Percentiles rank a stretch among this genome's conserved stretches.
Conservation (phyloP, 1,140 invertebrate genomes). For the Diorhabda carinulata region DNA sequence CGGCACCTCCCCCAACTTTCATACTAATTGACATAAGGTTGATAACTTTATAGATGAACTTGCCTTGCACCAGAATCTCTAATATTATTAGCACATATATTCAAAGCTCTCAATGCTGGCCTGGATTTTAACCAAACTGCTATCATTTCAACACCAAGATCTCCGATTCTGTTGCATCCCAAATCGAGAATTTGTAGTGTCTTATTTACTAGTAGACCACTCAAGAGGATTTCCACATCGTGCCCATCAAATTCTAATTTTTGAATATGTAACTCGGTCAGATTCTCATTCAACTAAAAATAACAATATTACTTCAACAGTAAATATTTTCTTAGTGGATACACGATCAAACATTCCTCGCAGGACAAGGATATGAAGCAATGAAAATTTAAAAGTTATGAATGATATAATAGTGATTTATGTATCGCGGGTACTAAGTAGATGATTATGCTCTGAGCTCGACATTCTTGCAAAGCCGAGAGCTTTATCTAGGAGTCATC, state of each 20-base stretch:
- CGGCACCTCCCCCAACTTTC: no score
- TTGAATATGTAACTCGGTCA: conserved; percentile 55
- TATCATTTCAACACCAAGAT: conserved; percentile 53
- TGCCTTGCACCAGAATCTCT: conserved; percentile 53
- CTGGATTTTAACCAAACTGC: conserved; percentile 51
- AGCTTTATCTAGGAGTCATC: no score
- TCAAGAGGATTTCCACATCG: conserved; percentile 53
- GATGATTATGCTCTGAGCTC: no score
- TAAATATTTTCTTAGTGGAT: no score
- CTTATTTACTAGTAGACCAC: conserved; percentile 50
- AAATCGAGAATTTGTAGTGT: conserved; percentile 54
- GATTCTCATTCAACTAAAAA: conserved; percentile 46
- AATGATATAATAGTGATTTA: no score
- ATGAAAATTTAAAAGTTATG: no score
- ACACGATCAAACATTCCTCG: no score
- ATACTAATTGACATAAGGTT: no score
- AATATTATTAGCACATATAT: conserved; percentile 55
- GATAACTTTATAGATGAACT: not conserved
- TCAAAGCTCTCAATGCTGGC: conserved; percentile 50
- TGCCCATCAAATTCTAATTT: conserved; percentile 57
- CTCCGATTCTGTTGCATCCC: conserved; percentile 55
- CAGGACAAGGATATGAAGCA: no score
- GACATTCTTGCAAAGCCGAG: no score
- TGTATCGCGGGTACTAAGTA: no score
- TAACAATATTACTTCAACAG: not conserved